phyloP scores from a whole-genome alignment of 2,113 vertebrate genomes.

The Ophthalmolycus amberensis region DNA sequence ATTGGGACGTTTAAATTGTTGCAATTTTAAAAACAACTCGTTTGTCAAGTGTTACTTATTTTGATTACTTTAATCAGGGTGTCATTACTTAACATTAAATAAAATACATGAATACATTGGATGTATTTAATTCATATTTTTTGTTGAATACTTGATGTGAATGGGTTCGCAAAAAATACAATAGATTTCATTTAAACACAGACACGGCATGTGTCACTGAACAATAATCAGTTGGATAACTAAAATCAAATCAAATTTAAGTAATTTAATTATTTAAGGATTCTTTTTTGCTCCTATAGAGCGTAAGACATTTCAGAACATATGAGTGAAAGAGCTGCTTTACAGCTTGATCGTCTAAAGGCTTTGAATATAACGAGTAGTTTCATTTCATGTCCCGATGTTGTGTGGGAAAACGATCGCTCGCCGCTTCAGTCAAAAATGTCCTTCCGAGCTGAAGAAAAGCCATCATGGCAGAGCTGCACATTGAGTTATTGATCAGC shows the following conservation, averaged over 20 bases:
- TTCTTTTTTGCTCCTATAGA: background rate
- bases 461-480: conserved; percentile 32
- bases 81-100: background rate
- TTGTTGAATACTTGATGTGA: background rate
- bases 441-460: conserved; percentile 21
- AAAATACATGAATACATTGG: background rate
- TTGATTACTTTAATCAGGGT: background rate
- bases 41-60: background rate
- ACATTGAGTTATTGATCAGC: conserved; percentile 62
- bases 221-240: background rate
- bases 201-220: background rate
- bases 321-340: background rate
- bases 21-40: background rate
- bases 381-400: background rate
- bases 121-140: background rate
- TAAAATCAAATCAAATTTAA: background rate
- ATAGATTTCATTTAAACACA: background rate
- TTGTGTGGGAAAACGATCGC: background rate
- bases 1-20: background rate
- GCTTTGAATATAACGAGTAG: background rate
- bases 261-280: background rate
- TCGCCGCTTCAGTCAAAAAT: background rate
- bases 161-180: background rate
- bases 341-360: background rate
- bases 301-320: background rate